Percentiles rank a stretch among this genome's conserved stretches.
phyloP scores from a whole-genome alignment of 1,140 invertebrate genomes.

The Drosophila bocki region DNA sequence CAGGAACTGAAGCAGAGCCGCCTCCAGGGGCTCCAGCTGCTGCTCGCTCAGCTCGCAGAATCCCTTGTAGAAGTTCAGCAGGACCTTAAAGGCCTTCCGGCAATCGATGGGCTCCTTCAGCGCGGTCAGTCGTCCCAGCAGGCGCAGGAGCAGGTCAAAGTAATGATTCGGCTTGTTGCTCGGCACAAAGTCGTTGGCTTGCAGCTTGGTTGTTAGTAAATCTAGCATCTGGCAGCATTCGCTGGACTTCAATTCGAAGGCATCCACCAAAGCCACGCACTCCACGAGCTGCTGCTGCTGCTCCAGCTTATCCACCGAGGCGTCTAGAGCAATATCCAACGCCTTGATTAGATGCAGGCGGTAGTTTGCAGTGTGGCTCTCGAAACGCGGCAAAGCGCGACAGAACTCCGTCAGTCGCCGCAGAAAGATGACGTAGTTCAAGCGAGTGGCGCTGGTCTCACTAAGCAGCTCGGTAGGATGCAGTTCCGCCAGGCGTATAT shows the following conservation, averaged over 20 bases:
- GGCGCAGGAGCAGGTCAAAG: conserved; percentile 59
- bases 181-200: conserved; percentile 56
- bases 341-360: conserved; percentile 69
- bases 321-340: conserved; percentile 59
- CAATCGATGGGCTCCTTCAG: conserved; percentile 62
- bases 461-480: conserved; percentile 61
- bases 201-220: conserved; percentile 44
- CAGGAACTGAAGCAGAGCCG: conserved; percentile 86
- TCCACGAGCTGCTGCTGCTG: conserved; percentile 55
- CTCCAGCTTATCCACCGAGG: conserved; percentile 22
- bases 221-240: conserved; percentile 71
- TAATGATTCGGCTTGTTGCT: conserved; percentile 51
- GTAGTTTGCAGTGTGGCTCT: conserved; percentile 57
- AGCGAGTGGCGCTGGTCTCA: conserved; percentile 38
- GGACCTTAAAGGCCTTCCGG: conserved; percentile 37
- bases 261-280: conserved; percentile 59
- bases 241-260: conserved; percentile 55
- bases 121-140: conserved; percentile 56
- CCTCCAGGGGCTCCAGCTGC: conserved; percentile 86
- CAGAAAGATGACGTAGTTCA: conserved; percentile 72
- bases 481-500: conserved; percentile 57
- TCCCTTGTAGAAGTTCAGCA: conserved; percentile 52
- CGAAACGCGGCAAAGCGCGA: conserved; percentile 49
- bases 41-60: conserved; percentile 61
- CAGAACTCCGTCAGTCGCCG: conserved; percentile 56